These are phyloP conservation scores for Lampris incognitus DNA, from an alignment of 2,113 vertebrate genomes.

Conservation along the genomic window DNA sequence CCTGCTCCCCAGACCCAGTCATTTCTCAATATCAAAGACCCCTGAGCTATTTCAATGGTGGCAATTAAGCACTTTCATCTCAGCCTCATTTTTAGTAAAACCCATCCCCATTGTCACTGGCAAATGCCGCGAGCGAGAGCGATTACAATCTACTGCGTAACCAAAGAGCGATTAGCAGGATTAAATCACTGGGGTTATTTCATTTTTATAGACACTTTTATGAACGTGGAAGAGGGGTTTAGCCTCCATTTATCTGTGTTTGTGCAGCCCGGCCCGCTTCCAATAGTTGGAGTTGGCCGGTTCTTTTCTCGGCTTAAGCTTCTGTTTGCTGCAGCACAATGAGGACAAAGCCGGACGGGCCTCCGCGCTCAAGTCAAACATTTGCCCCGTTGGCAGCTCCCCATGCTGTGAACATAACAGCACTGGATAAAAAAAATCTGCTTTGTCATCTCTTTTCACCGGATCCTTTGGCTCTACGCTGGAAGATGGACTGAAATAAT, in stretches of 20 bases:
- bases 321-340: slow-evolving; percentile 25
- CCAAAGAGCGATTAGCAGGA: slow-evolving; percentile 60
- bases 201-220: slow-evolving; percentile 64
- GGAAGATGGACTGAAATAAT: slow-evolving; percentile 73
- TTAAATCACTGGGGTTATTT: slow-evolving; percentile 62
- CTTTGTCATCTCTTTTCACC: slow-evolving; percentile 47
- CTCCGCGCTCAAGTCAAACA: slow-evolving; percentile 31
- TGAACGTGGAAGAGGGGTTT: slow-evolving; percentile 25
- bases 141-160: slow-evolving; percentile 72
- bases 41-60: slow-evolving; percentile 66
- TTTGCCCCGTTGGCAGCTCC: slow-evolving; percentile 34
- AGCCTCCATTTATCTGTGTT: slow-evolving; percentile 49
- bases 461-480: slow-evolving; percentile 52
- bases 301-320: not conserved
- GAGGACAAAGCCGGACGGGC: slow-evolving; percentile 29
- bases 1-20: slow-evolving; percentile 61
- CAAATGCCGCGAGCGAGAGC: slow-evolving; percentile 48
- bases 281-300: not conserved
- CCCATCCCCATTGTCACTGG: slow-evolving; percentile 58
- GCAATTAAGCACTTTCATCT: slow-evolving; percentile 77
- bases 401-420: slow-evolving; percentile 34
- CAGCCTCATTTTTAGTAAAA: slow-evolving; percentile 69
- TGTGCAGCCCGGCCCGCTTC: slow-evolving; percentile 44
- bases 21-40: slow-evolving; percentile 72
- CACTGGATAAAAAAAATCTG: slow-evolving; percentile 40